Conservation (phyloP, 1,140 invertebrate genomes). For the Drosophila repletoides region DNA sequence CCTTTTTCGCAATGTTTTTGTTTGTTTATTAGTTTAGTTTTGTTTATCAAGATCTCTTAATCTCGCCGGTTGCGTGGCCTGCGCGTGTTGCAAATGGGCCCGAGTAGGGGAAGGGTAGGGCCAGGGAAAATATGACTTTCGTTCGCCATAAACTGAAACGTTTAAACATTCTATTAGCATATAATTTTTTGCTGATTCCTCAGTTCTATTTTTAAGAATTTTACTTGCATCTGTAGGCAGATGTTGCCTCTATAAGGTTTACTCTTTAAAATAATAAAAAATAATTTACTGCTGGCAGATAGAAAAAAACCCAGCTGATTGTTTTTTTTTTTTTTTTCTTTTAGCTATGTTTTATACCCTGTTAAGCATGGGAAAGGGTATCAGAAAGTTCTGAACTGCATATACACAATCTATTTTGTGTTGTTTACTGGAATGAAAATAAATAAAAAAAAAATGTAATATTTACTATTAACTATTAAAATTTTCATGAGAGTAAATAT, state of each 20-base stretch:
- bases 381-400: too few relatives aligned
- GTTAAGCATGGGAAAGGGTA: too few relatives aligned
- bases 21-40: constrained; percentile 54
- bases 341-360: too few relatives aligned
- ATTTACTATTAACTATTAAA: neutral
- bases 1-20: constrained; percentile 60
- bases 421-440: too few relatives aligned
- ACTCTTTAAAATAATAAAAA: neutral
- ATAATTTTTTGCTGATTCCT: neutral
- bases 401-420: too few relatives aligned
- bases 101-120: neutral
- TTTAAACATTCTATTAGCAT: constrained; percentile 1
- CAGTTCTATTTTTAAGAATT: neutral
- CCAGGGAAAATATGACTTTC: too few relatives aligned
- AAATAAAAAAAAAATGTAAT: neutral
- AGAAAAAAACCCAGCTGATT: too few relatives aligned
- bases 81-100: neutral
- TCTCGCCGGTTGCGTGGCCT: constrained; percentile 7
- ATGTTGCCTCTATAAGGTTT: neutral
- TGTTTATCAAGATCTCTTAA: constrained; percentile 51
- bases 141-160: neutral
- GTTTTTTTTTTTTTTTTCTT: too few relatives aligned
- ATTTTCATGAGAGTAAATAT: too few relatives aligned
- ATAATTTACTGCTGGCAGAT: too few relatives aligned
- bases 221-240: neutral